phyloP scores from a whole-genome alignment of 1,140 invertebrate species.

The Pseudomyrmex concolor region DNA sequence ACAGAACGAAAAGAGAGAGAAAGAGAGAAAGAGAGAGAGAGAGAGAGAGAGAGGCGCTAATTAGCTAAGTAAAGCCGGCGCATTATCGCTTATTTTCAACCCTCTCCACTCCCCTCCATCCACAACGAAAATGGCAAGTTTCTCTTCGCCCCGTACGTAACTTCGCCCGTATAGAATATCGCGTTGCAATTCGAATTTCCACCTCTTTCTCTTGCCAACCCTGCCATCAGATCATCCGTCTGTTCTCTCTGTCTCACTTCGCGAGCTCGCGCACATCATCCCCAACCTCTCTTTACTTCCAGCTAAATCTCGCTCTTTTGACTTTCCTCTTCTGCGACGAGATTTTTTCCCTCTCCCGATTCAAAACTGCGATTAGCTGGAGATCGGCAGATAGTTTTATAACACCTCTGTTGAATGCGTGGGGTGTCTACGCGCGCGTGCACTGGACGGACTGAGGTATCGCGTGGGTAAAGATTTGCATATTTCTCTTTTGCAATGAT shows the following conservation, averaged over 20 bases:
- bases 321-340: conserved; percentile 27
- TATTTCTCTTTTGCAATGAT: conserved; percentile 29
- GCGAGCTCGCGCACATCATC: background rate
- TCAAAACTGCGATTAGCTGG: conserved; percentile 54
- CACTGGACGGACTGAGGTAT: conserved; percentile 4
- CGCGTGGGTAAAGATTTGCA: conserved; percentile 16
- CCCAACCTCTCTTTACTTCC: conserved; percentile 32
- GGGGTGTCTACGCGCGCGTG: background rate
- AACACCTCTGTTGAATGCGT: conserved; percentile 55
- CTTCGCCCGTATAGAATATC: conserved; percentile 68
- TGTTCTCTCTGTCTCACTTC: background rate
- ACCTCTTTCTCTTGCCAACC: conserved; percentile 36
- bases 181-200: conserved; percentile 65
- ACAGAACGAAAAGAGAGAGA: conserved; percentile 63
- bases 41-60: conserved; percentile 79
- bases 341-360: conserved; percentile 34
- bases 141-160: conserved; percentile 70
- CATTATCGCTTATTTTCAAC: conserved; percentile 84
- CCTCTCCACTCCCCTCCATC: conserved; percentile 63
- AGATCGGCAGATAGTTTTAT: conserved; percentile 67
- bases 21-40: conserved; percentile 47
- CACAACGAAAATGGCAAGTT: conserved; percentile 72
- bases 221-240: conserved; percentile 13
- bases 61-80: conserved; percentile 85
- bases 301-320: conserved; percentile 46